phyloP scores from a whole-genome alignment of 2,888 invertebrate genomes.

The Callimorpha dominula region DNA sequence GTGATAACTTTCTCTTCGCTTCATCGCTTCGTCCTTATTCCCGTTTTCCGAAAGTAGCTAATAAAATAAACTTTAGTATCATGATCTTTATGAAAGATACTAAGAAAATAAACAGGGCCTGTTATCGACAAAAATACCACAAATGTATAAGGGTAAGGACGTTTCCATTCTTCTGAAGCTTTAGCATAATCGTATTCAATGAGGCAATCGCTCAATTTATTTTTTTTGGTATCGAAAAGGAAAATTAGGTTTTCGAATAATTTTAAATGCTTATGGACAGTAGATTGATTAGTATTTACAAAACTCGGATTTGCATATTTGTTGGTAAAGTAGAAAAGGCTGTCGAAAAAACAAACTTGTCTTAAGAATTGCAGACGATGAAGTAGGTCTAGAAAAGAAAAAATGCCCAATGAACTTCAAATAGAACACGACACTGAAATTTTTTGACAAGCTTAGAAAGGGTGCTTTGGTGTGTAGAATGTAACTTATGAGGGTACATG shows the following conservation, averaged over 20 bases:
- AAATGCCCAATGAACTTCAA: neutral
- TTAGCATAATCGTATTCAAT: conserved; percentile 24
- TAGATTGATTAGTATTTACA: neutral
- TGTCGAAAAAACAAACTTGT: neutral
- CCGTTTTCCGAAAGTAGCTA: conserved; percentile 47
- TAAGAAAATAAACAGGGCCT: conserved; percentile 32
- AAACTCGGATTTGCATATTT: conserved; percentile 22
- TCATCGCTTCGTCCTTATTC: conserved; percentile 52
- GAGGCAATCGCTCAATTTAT: conserved; percentile 26
- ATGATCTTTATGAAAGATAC: conserved; percentile 40
- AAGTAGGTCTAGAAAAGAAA: neutral
- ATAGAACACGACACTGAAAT: neutral
- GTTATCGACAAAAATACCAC: conserved; percentile 26
- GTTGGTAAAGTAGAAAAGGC: conserved; percentile 6
- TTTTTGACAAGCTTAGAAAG: conserved; percentile 5
- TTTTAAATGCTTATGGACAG: too few species aligned
- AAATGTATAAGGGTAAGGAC: conserved; percentile 21
- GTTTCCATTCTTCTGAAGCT: conserved; percentile 23
- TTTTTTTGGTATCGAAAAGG: conserved; percentile 26
- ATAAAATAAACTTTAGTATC: conserved; percentile 49
- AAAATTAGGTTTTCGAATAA: conserved; percentile 21
- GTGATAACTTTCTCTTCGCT: conserved; percentile 64
- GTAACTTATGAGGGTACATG: conserved; percentile 12
- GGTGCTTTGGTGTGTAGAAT: conserved; percentile 9
- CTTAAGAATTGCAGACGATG: neutral